Evolutionary conservation across 1,140 invertebrate genomes (phyloP).

Genomic region (Micrasema longulum): DNA sequence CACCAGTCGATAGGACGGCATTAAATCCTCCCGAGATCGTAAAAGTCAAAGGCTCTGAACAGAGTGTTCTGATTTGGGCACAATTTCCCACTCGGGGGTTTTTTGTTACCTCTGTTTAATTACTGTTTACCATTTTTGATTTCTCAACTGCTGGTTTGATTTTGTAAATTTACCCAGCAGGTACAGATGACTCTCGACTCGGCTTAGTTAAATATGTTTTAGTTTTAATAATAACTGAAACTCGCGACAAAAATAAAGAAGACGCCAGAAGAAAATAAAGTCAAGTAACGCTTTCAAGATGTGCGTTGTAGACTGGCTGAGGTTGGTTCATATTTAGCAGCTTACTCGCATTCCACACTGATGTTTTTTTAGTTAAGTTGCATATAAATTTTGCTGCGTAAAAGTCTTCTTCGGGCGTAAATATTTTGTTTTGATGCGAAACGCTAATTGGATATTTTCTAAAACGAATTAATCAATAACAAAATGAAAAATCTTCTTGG

Average conservation of each 20-base stretch:
- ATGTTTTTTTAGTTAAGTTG: background rate
- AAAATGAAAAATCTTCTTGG: no score
- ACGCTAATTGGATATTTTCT: no score
- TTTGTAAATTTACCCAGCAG: no score
- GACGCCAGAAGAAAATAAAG: slow-evolving; percentile 9
- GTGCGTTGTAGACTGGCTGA: background rate
- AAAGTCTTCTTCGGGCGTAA: no score
- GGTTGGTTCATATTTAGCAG: slow-evolving; percentile 1
- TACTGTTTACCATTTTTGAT: no score
- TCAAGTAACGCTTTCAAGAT: slow-evolving; percentile 8
- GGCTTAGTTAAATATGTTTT: background rate
- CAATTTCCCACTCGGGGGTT: slow-evolving; percentile 14
- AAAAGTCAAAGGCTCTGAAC: slow-evolving; percentile 35
- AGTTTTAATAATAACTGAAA: background rate
- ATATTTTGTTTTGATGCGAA: no score
- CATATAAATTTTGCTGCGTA: no score
- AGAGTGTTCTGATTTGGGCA: slow-evolving; percentile 22
- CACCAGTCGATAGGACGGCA: slow-evolving; percentile 32
- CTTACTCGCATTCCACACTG: slow-evolving; percentile 2
- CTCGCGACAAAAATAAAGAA: slow-evolving; percentile 22
- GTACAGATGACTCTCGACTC: no score
- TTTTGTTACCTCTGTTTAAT: no score
- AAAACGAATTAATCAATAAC: no score
- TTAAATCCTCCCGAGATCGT: slow-evolving; percentile 31
- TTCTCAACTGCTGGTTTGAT: no score